phyloP scores from a whole-genome alignment of 2,113 vertebrate genomes.

The Perca flavescens region DNA sequence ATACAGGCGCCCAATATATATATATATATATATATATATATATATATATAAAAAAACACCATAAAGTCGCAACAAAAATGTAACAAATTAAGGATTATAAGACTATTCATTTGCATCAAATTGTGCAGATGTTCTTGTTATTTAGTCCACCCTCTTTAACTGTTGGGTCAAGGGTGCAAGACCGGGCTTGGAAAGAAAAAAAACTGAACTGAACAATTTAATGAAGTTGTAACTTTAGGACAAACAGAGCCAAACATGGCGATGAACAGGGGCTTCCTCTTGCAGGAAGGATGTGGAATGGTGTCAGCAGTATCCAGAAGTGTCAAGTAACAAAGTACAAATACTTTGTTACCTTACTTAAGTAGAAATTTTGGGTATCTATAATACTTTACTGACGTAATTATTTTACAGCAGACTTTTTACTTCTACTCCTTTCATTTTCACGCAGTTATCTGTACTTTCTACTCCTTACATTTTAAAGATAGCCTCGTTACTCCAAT shows the following conservation, averaged over 20 bases:
- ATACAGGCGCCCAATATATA: too few relatives aligned
- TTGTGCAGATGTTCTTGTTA: background rate
- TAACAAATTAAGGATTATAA: background rate
- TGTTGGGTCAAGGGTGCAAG: background rate
- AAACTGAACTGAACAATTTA: slow-evolving; percentile 39
- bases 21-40: background rate
- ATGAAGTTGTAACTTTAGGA: background rate
- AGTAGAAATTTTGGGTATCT: too few relatives aligned
- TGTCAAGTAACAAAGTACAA: too few relatives aligned
- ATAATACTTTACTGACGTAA: too few relatives aligned
- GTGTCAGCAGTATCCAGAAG: slow-evolving; percentile 54
- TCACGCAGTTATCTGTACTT: too few relatives aligned
- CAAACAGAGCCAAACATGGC: slow-evolving; percentile 3
- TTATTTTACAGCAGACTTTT: too few relatives aligned
- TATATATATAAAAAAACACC: background rate
- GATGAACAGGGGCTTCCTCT: slow-evolving; percentile 63
- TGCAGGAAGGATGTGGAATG: slow-evolving; percentile 78
- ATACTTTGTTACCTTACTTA: too few relatives aligned
- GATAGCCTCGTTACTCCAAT: too few relatives aligned
- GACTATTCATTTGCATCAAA: background rate
- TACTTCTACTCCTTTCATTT: too few relatives aligned
- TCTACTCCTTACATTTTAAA: too few relatives aligned
- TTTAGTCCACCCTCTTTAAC: background rate
- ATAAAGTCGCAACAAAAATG: background rate
- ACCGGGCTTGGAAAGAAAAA: background rate